These are phyloP conservation scores for Agriopis aurantiaria DNA, from an alignment of 2,888 invertebrate species.

Conservation along the genomic window DNA sequence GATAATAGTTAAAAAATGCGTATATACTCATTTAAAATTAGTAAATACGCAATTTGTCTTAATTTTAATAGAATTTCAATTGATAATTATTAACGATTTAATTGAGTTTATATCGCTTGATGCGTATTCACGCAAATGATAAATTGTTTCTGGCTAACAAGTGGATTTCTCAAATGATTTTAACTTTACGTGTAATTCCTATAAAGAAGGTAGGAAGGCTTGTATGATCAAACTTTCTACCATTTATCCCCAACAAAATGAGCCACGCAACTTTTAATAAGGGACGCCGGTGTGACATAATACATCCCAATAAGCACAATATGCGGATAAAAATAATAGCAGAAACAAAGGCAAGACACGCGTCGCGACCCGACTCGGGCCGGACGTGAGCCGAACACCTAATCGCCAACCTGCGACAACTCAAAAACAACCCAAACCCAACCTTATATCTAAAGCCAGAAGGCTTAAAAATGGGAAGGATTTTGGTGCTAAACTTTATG, in stretches of 20 bases:
- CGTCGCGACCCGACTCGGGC: slow-evolving; percentile 46
- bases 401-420: slow-evolving; percentile 62
- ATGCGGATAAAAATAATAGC: slow-evolving; percentile 77
- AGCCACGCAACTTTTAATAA: slow-evolving; percentile 45
- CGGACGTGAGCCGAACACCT: slow-evolving; percentile 70
- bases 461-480: slow-evolving; percentile 21
- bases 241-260: slow-evolving; percentile 25
- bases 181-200: too few relatives aligned
- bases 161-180: too few relatives aligned
- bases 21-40: too few relatives aligned
- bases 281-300: slow-evolving; percentile 65
- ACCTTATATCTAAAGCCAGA: slow-evolving; percentile 54
- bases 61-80: too few relatives aligned
- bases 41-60: too few relatives aligned
- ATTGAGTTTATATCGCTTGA: too few relatives aligned
- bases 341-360: slow-evolving; percentile 69
- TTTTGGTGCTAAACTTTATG: slow-evolving; percentile 46
- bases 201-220: not conserved
- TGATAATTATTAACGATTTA: too few relatives aligned
- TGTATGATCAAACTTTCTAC: slow-evolving; percentile 2
- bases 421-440: slow-evolving; percentile 49
- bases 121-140: too few relatives aligned
- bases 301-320: slow-evolving; percentile 76
- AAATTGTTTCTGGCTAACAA: too few relatives aligned
- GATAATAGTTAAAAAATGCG: too few relatives aligned